phyloP scores from a whole-genome alignment of 2,113 vertebrate species.

The Xenopus laevis region DNA sequence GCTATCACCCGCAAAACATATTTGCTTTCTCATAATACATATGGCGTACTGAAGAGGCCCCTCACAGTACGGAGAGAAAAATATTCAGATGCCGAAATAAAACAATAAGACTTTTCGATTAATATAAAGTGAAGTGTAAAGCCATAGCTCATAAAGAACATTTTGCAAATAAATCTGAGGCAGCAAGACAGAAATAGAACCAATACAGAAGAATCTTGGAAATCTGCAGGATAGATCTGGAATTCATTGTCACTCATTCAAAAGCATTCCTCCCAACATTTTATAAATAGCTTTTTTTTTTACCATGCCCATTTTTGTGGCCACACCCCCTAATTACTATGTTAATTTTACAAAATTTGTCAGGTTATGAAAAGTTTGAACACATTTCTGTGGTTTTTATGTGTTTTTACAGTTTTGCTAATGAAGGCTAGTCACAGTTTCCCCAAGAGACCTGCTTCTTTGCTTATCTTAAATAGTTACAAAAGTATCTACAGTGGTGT shows the following conservation, averaged over 20 bases:
- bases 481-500: no score
- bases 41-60: conserved; percentile 28
- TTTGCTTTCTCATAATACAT: conserved; percentile 40
- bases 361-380: no score
- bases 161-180: not conserved
- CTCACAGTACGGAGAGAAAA: conserved; percentile 21
- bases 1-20: conserved; percentile 43
- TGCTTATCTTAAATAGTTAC: no score
- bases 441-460: no score
- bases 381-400: no score
- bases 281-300: not conserved
- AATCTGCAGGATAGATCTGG: not conserved
- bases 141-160: not conserved
- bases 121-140: not conserved
- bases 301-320: no score
- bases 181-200: not conserved
- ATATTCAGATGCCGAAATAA: conserved; percentile 20
- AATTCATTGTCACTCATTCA: not conserved
- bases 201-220: not conserved
- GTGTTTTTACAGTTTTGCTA: no score
- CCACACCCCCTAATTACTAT: no score
- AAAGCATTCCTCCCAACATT: not conserved
- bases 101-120: conserved; percentile 8
- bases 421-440: no score
- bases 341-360: no score